phyloP scores from a whole-genome alignment of 2,797 vertebrate genomes.

The Siniperca obscura region DNA sequence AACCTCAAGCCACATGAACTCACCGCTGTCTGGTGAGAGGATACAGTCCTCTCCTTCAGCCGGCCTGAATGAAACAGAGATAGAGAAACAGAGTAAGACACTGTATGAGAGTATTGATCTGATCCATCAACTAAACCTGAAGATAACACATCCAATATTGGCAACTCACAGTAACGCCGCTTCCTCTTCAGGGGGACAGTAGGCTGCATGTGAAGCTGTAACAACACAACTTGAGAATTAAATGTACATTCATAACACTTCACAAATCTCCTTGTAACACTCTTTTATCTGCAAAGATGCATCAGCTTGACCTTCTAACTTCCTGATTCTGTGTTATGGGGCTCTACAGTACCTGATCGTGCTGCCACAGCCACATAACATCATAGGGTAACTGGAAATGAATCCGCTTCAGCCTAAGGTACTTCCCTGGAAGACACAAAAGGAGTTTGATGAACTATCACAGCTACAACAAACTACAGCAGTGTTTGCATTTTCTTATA shows the following conservation, averaged over 20 bases:
- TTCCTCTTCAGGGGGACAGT: constrained; percentile 84
- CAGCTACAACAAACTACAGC: not conserved
- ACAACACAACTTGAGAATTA: constrained; percentile 52
- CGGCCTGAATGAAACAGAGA: constrained; percentile 77
- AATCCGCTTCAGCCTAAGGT: constrained; percentile 95
- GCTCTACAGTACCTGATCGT: constrained; percentile 92
- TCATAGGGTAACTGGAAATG: constrained; percentile 98
- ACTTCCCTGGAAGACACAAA: constrained; percentile 88
- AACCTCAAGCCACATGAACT: constrained; percentile 38
- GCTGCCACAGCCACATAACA: constrained; percentile 97
- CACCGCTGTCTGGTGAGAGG: constrained; percentile 72
- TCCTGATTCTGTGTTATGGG: not conserved
- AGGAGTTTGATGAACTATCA: constrained; percentile 13
- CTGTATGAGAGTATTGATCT: constrained; percentile 10
- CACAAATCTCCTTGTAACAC: constrained; percentile 4
- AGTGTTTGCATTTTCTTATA: constrained; percentile 29
- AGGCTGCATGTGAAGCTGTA: constrained; percentile 79
- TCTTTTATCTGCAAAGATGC: not conserved
- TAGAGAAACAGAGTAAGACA: constrained; percentile 18
- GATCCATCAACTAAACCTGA: constrained; percentile 28
- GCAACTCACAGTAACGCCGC: constrained; percentile 82
- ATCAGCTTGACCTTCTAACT: not conserved
- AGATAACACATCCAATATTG: constrained; percentile 8
- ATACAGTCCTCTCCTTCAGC: constrained; percentile 92
- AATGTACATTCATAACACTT: constrained; percentile 1